Percentiles rank a stretch among this genome's conserved stretches.
Conservation (phyloP, 2,113 vertebrate genomes). For the Ageneiosus marmoratus region DNA sequence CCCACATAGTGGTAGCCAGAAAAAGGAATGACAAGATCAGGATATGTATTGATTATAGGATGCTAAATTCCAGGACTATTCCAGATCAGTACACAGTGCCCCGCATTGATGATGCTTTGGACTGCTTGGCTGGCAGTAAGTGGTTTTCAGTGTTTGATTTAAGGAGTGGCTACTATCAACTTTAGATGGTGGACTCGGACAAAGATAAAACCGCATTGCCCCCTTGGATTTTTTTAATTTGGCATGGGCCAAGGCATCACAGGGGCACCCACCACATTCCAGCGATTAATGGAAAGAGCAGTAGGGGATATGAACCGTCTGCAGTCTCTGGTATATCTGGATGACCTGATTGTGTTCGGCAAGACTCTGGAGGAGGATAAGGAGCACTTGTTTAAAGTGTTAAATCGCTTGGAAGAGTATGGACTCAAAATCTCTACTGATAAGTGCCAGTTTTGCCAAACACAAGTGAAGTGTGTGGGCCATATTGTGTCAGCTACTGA, state of each 20-base stretch:
- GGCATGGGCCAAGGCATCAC: not conserved
- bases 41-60: conserved; percentile 30
- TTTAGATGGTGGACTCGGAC: not conserved
- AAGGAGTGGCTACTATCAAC: not conserved
- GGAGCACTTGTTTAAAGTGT: not conserved
- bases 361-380: not conserved
- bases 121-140: not conserved
- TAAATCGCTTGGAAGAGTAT: not conserved
- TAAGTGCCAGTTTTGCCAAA: not conserved
- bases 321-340: not conserved
- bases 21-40: not conserved
- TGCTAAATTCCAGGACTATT: conserved; percentile 53
- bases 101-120: not conserved
- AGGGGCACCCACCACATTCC: not conserved
- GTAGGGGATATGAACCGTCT: not conserved
- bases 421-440: not conserved
- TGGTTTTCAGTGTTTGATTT: not conserved
- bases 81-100: not conserved
- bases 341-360: not conserved
- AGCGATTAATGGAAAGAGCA: not conserved
- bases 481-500: no score
- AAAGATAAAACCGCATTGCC: not conserved
- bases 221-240: not conserved
- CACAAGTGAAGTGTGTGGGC: not conserved
- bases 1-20: not conserved